A percentile compares a stretch with the other conserved stretches of the same genome.
phyloP scores from a whole-genome alignment of 1,140 invertebrate species.

The Bombus balteatus region DNA sequence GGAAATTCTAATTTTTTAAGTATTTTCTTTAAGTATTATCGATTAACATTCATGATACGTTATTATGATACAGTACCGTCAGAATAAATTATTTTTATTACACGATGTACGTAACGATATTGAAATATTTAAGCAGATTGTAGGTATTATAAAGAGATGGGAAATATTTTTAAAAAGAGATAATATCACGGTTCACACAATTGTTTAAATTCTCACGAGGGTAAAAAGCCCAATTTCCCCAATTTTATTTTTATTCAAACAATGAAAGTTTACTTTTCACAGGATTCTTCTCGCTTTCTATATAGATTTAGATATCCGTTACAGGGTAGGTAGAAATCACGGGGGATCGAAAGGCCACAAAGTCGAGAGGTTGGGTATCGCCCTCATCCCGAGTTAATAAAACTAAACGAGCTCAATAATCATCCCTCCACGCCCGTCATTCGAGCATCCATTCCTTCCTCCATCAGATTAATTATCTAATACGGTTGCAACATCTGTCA shows the following conservation, averaged over 20 bases:
- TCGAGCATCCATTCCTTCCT: conserved; percentile 10
- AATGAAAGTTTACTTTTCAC: conserved; percentile 22
- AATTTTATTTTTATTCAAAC: not conserved
- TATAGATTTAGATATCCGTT: conserved; percentile 26
- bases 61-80: too few species aligned
- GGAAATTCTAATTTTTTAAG: too few species aligned
- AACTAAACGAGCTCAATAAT: conserved; percentile 49
- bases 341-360: conserved; percentile 27
- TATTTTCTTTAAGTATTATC: not conserved
- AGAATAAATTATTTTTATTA: too few species aligned
- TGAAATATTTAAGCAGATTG: not conserved
- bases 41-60: not conserved
- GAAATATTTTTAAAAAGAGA: not conserved
- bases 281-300: not conserved
- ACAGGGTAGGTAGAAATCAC: conserved; percentile 30
- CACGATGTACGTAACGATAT: not conserved
- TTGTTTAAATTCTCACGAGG: conserved; percentile 2
- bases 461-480: conserved; percentile 77
- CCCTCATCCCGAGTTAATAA: conserved; percentile 35
- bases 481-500: conserved; percentile 76
- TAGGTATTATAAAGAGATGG: not conserved
- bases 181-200: not conserved
- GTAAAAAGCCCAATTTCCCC: not conserved
- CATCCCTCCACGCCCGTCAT: conserved; percentile 49
- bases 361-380: conserved; percentile 25